These are phyloP conservation scores for Zaprionus kolodkinae DNA, from an alignment of 1,140 invertebrate species.

Conservation along the genomic window DNA sequence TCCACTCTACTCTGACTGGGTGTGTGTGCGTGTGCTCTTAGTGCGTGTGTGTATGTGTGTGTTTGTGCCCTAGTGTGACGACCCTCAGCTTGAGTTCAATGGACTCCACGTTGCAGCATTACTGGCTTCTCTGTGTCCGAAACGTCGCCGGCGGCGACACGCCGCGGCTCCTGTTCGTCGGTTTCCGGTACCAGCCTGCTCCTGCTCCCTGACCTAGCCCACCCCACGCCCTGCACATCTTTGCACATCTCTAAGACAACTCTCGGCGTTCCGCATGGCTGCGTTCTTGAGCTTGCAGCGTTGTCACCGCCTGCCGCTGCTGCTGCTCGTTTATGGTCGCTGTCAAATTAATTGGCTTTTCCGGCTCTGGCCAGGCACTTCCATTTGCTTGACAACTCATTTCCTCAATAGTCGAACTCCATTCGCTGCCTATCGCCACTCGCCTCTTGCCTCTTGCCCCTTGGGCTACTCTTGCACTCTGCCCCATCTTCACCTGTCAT, in stretches of 20 bases:
- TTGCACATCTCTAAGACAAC: constrained; percentile 16
- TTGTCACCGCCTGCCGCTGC: constrained; percentile 16
- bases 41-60: constrained; percentile 12
- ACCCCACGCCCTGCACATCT: neutral
- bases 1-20: neutral
- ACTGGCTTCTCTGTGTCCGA: constrained; percentile 16
- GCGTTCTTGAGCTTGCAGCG: constrained; percentile 39
- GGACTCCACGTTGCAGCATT: constrained; percentile 32
- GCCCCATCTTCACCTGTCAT: neutral
- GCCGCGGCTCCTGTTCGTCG: neutral
- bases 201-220: neutral
- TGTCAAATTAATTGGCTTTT: constrained; percentile 82
- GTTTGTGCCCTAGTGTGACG: constrained; percentile 4
- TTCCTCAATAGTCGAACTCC: constrained; percentile 44
- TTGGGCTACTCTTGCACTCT: neutral
- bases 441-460: too few relatives aligned
- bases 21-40: constrained; percentile 1
- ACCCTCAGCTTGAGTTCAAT: constrained; percentile 39
- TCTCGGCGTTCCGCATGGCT: constrained; percentile 62
- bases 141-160: constrained; percentile 6
- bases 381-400: constrained; percentile 62
- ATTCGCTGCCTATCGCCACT: neutral
- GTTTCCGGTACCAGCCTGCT: neutral
- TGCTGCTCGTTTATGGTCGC: constrained; percentile 61
- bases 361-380: constrained; percentile 35